Base-by-base conservation (phyloP, 2,888 invertebrate genomes). In the Bombylius major region DNA sequence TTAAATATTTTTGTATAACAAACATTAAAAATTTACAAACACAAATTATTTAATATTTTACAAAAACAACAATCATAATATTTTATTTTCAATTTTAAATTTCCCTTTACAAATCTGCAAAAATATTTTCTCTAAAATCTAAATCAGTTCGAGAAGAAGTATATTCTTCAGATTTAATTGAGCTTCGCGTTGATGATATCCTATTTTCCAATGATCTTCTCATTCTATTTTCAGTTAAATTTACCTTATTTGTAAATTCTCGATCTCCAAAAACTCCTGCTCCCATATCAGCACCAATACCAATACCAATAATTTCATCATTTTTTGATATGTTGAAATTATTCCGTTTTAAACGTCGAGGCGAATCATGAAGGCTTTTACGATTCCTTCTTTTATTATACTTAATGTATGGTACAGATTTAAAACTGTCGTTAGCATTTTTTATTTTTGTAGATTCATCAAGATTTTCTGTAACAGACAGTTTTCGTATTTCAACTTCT, bases 51-150 rank as follows among this genome's bases (percentile, higher is more conserved):
- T 23, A 23, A 23, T 23, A 23, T 23, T 23, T 23, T 23, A 23
- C 23, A 23, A 23, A 23, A 23, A 23, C 23, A 23, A 23, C 23
- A 2, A 23, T 23, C 23, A 23, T 23, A 23, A 23, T 3, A 23
- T 23, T 23, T 23, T 23, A 23, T 23, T 23, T 23, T 23, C 23
- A 23, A 23, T 23, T 23, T 23, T 23, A 2, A 23, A 23, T 23
- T 23, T 23, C 23, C 23, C 23, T 60, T 70, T 71, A 72, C 59
- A 72, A 65, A 60, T 72, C 70, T 11, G 72, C 72, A 49, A 71
- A 69, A n/a, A 73, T 70, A 45, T 72, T 73, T 65, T 72, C 73
- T 67, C 73, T 66, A 44, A 72, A 73, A 51, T 72, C 72, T 54
- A 73, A 58, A 31, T 72, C 73, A 7, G 52, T 48, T 36, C 45